A percentile compares a stretch with the other conserved stretches of the same genome.
phyloP scores from a whole-genome alignment of 2,888 invertebrate species.

The Sinotaia quadrata region DNA sequence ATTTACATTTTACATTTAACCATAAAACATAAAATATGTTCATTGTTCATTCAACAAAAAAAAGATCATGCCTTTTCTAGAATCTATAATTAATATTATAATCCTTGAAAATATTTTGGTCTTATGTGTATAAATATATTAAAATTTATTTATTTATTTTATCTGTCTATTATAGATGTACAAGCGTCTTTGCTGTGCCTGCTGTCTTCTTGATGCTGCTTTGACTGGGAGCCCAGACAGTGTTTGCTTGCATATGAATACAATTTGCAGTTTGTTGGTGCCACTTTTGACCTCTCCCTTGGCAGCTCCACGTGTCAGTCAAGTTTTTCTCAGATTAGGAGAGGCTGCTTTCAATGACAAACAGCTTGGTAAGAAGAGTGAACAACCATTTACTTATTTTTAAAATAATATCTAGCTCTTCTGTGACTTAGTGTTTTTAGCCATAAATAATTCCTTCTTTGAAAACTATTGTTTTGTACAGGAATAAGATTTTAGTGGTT shows the following conservation, averaged over 20 bases:
- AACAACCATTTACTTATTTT: neutral
- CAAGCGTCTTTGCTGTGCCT: constrained; percentile 57
- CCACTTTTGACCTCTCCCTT: constrained; percentile 83
- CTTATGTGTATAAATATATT: no score
- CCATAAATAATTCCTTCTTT: no score
- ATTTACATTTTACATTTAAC: no score
- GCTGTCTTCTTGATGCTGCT: constrained; percentile 65
- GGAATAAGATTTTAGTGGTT: no score
- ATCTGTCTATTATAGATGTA: constrained; percentile 56
- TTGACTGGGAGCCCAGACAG: constrained; percentile 74
- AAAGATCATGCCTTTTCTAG: no score
- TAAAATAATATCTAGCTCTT: neutral
- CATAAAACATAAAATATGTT: no score
- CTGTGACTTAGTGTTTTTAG: neutral
- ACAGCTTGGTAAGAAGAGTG: neutral
- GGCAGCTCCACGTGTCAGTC: constrained; percentile 80
- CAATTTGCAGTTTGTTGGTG: constrained; percentile 77
- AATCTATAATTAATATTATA: no score
- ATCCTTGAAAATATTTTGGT: no score
- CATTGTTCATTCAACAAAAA: no score
- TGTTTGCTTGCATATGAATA: constrained; percentile 76
- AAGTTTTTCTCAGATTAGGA: constrained; percentile 78
- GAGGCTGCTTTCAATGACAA: constrained; percentile 75
- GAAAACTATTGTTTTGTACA: no score
- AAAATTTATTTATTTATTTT: no score